Evolutionary conservation across 1,140 invertebrate species (phyloP), one percentile per base, ranked within the genome.

Genomic region (Ceratoteleas bidentatus): DNA sequence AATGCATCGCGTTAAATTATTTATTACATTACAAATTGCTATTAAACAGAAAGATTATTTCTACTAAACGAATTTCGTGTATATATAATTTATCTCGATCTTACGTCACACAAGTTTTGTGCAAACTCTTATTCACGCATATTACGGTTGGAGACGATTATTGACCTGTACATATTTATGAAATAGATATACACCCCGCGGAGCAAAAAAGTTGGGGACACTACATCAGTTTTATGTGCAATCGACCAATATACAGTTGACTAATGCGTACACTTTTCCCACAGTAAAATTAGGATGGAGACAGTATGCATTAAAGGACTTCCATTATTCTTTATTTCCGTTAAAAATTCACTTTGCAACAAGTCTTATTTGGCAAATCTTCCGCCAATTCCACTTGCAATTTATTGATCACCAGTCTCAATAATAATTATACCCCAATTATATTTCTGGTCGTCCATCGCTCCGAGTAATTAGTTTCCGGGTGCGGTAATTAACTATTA

Each of bases 141-240:
- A 16, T 5, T 24, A 50, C 14, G 0, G 15, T 16, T 16, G 49
- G 5, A 16, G 56, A 32, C 40, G 38, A 58, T 58, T 45, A 45
- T 11, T 45, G 40, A 58, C 36, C 56, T 58, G 13, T 58, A 45
- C 56, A 58, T 58, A 58, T 58, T 58, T 43, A 58, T 58, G 56
- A 58, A 58, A 43, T 43, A 40, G 40, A 24, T 24, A 24, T 58
- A 45, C 45, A 43, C 16, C 40, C 33, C 11, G 40, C 9, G n/a
- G 56, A 58, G 54, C 54, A 57, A 58, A 58, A n/a, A 58, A 43
- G 56, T 57, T 61, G 43, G 24, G 58, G 32, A 61, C 32, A 61
- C 43, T 61, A 15, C 16, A 50, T 61, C 32, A 61, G 36, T 61
- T 49, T 61, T 50, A 61, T 61, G 47, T 60, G 43, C 45, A 33